Evolutionary conservation across 2,113 vertebrate genomes (phyloP).

Genomic region (Ictidomys tridecemlineatus): DNA sequence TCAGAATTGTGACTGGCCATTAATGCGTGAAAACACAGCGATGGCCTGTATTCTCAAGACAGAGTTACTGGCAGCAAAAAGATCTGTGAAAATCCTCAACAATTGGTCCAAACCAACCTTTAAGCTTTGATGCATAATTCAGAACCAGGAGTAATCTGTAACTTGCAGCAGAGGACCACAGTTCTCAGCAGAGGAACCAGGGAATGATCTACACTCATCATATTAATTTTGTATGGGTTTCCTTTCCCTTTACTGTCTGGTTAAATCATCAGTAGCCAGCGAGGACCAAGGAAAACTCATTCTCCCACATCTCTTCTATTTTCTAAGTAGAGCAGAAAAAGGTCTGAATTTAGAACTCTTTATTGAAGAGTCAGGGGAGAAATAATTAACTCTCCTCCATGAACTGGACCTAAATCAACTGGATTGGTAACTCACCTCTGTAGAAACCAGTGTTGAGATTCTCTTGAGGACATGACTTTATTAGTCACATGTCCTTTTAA

Average conservation of each 20-base stretch:
- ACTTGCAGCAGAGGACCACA: not conserved
- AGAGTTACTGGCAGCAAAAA: not conserved
- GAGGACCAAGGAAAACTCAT: not conserved
- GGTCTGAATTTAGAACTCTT: not conserved
- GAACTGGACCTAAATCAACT: not conserved
- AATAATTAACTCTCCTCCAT: not conserved
- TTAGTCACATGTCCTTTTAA: not conserved
- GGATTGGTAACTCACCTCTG: not conserved
- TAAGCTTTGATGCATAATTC: constrained; percentile 52
- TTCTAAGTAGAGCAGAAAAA: not conserved
- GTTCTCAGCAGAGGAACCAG: not conserved
- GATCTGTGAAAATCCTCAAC: not conserved
- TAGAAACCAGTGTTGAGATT: not conserved
- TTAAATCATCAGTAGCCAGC: not conserved
- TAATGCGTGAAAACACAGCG: not conserved
- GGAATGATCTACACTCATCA: not conserved
- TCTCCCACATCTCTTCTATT: not conserved
- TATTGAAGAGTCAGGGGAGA: not conserved
- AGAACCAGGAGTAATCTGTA: not conserved
- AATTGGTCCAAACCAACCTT: not conserved
- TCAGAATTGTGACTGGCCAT: not conserved
- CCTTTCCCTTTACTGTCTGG: not conserved
- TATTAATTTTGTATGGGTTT: not conserved
- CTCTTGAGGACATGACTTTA: not conserved
- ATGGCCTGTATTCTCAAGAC: not conserved